Percentiles rank a stretch among this genome's conserved stretches.
phyloP scores from a whole-genome alignment of 2,888 invertebrate genomes.

The Sturmia bella region DNA sequence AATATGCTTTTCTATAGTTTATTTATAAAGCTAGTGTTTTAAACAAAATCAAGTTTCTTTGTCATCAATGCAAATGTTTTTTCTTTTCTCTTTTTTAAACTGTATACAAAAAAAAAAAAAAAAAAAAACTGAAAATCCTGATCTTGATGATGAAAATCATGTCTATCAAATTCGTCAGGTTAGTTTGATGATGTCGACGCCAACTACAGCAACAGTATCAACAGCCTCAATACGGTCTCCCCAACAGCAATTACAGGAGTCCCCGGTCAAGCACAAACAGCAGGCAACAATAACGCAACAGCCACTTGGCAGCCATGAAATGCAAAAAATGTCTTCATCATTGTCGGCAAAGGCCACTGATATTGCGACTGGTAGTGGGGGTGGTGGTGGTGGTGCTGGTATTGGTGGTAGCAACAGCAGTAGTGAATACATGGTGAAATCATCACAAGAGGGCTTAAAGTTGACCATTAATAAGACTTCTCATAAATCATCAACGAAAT shows the following conservation, averaged over 20 bases:
- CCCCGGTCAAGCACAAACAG: conserved; percentile 63
- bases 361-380: conserved; percentile 61
- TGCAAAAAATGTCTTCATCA: conserved; percentile 23
- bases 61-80: conserved; percentile 68
- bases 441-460: conserved; percentile 92
- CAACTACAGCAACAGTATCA: conserved; percentile 72
- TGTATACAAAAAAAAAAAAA: neutral
- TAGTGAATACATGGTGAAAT: conserved; percentile 93
- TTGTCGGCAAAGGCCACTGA: conserved; percentile 20
- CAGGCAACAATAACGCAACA: conserved; percentile 60
- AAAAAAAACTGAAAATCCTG: conserved; percentile 30
- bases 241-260: conserved; percentile 59
- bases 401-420: conserved; percentile 57
- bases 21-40: conserved; percentile 13
- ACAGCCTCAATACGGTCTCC: conserved; percentile 57
- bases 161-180: conserved; percentile 77
- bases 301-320: conserved; percentile 71
- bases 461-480: conserved; percentile 92
- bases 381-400: conserved; percentile 68
- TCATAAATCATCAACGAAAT: conserved; percentile 46
- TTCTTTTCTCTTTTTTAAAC: conserved; percentile 48
- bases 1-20: neutral
- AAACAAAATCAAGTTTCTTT: conserved; percentile 34
- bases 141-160: conserved; percentile 64
- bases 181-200: conserved; percentile 81